Base-by-base conservation (phyloP, 35 echinoderm and acorn worm species). In the Lytechinus variegatus region DNA sequence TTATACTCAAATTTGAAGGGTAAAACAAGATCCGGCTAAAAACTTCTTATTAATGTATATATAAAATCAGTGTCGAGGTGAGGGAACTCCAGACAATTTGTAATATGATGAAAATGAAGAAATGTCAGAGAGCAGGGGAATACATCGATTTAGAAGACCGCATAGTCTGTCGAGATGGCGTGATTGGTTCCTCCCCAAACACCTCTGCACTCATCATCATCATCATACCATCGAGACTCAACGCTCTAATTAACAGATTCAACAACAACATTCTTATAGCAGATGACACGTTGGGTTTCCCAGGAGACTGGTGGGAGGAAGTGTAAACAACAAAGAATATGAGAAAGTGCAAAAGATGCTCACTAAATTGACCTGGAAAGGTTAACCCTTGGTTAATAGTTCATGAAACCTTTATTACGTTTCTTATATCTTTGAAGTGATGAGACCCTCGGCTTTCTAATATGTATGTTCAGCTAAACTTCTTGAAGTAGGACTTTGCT, bases 171-270 rank as follows among this genome's bases (percentile, higher is more conserved):
- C 66, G 1, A 27, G 66, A 79, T 6, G n/a, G 19, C 19, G n/a
- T 79, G 66, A 24, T 79, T 44, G n/a, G n/a, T 24, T 7, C 66
- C 66, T 79, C 16, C 66, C 66, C 3, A 16, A 79, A 79, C 66
- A 79, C 66, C 66, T n/a, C 12, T 16, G 66, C 66, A 24, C 19
- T 79, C 66, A 79, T 79, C 19, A 79, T 79, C n/a, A n/a, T n/a
- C 66, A 24, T n/a, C 21, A 79, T 79, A 79, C 66, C 66, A 79
- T 24, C n/a, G 66, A 79, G 66, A 79, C 66, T 24, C 66, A 79
- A 79, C 66, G 66, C 66, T 79, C 66, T 79, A 79, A 79, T 79
- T 79, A 79, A 79, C 66, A 79, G 19, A 79, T 79, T 79, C 19
- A 79, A 79, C 66, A 79, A 79, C 66, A 79, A 79, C 66, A 79